phyloP scores from a whole-genome alignment of 2,888 invertebrate species.

The Balanococcus diminutus region DNA sequence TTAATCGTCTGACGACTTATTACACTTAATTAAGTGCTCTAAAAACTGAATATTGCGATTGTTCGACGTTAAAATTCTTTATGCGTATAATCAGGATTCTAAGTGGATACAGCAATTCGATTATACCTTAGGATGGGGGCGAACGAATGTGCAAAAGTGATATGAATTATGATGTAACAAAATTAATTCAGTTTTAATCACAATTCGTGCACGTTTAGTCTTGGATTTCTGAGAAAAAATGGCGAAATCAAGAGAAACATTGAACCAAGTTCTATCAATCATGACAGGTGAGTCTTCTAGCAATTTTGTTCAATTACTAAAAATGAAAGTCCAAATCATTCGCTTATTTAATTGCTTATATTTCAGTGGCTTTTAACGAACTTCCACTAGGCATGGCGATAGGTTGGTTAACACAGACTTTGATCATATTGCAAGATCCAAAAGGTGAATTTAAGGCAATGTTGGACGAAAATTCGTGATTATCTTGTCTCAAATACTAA shows the following conservation, averaged over 20 bases:
- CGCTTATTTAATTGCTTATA: not conserved
- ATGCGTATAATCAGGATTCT: not conserved
- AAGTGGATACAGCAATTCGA: not conserved
- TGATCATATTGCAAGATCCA: not conserved
- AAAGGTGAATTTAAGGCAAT: not conserved
- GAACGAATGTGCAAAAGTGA: not conserved
- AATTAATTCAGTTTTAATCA: not conserved
- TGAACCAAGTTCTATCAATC: not conserved
- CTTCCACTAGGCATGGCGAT: not conserved
- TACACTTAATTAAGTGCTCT: not conserved
- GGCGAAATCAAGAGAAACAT: not conserved
- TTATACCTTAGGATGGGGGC: not conserved
- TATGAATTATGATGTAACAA: not conserved
- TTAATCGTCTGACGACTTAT: not conserved
- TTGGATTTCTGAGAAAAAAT: not conserved
- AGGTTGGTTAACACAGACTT: constrained; percentile 16
- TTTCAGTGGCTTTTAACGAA: not conserved
- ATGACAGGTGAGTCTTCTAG: not conserved
- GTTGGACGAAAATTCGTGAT: constrained; percentile 7
- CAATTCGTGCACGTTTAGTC: not conserved
- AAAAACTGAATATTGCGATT: not conserved
- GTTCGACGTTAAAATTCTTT: not conserved
- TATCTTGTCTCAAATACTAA: not conserved
- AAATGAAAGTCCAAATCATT: not conserved
- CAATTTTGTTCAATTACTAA: not conserved